Conservation (phyloP, 2,797 vertebrate species). For the Siniperca undulata region DNA sequence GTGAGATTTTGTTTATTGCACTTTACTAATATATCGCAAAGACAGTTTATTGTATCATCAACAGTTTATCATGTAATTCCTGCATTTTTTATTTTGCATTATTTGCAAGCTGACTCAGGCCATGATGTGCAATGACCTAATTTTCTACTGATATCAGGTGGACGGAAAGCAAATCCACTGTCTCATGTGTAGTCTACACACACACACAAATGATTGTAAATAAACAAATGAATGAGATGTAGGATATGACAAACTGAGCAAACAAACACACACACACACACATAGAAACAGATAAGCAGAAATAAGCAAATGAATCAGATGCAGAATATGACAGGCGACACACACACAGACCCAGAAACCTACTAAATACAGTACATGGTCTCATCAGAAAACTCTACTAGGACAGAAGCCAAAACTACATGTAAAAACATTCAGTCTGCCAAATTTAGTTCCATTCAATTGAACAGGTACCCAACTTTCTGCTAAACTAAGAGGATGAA, state of each 20-base stretch:
- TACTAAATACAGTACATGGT: constrained; percentile 14
- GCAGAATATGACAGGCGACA: not conserved
- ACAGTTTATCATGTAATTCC: constrained; percentile 1
- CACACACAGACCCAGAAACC: constrained; percentile 51
- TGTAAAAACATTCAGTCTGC: constrained; percentile 18
- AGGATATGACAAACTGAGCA: constrained; percentile 7
- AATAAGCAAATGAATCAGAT: constrained; percentile 21
- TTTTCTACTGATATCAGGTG: constrained; percentile 50
- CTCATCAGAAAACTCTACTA: constrained; percentile 5
- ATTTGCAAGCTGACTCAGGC: constrained; percentile 44
- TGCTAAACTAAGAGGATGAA: constrained; percentile 16
- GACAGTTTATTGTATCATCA: not conserved
- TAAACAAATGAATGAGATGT: constrained; percentile 19
- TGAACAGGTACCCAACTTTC: not conserved
- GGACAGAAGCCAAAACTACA: not conserved
- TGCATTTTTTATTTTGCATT: not conserved
- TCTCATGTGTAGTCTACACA: constrained; percentile 8
- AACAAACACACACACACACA: not conserved
- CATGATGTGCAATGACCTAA: constrained; percentile 40
- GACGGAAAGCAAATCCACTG: constrained; percentile 30
- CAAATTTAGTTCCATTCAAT: constrained; percentile 7
- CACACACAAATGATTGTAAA: not conserved
- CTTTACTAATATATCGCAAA: not conserved
- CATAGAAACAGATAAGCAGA: not conserved
- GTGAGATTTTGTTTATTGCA: not conserved